These are phyloP conservation scores for Petrocephalus zakoni DNA, from an alignment of 2,113 vertebrate species.

Conservation along the genomic window DNA sequence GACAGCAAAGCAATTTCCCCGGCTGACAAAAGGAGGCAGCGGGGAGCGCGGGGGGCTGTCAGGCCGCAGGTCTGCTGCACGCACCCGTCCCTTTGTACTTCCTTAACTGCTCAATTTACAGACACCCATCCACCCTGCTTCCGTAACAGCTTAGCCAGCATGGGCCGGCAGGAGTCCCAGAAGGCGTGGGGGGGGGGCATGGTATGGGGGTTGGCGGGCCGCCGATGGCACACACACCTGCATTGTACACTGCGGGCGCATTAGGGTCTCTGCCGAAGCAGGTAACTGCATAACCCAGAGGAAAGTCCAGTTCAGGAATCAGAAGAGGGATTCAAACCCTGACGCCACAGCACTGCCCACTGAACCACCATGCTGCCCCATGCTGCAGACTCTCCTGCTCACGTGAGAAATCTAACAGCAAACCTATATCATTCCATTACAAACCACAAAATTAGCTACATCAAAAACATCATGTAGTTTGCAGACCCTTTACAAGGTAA, in stretches of 20 bases:
- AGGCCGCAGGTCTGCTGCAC: background rate
- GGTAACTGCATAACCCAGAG: background rate
- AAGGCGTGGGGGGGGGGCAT: background rate
- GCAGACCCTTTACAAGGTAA: background rate
- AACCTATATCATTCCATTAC: too few relatives aligned
- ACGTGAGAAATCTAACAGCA: background rate
- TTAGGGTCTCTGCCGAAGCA: background rate
- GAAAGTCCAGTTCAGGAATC: background rate
- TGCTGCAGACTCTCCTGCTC: too few relatives aligned
- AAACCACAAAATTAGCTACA: too few relatives aligned
- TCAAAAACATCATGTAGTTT: background rate
- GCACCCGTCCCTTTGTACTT: background rate
- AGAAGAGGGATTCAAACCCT: background rate
- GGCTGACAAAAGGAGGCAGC: background rate
- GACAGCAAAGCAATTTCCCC: background rate
- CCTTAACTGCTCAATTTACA: background rate
- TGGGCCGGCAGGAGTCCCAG: background rate
- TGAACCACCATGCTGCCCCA: background rate
- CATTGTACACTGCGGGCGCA: background rate
- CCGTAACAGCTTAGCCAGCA: background rate
- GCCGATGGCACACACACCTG: background rate
- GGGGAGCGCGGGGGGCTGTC: background rate
- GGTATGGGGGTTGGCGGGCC: background rate
- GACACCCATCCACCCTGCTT: background rate
- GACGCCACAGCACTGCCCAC: background rate